Conservation (phyloP, 2,113 vertebrate genomes). For the Propithecus coquereli region DNA sequence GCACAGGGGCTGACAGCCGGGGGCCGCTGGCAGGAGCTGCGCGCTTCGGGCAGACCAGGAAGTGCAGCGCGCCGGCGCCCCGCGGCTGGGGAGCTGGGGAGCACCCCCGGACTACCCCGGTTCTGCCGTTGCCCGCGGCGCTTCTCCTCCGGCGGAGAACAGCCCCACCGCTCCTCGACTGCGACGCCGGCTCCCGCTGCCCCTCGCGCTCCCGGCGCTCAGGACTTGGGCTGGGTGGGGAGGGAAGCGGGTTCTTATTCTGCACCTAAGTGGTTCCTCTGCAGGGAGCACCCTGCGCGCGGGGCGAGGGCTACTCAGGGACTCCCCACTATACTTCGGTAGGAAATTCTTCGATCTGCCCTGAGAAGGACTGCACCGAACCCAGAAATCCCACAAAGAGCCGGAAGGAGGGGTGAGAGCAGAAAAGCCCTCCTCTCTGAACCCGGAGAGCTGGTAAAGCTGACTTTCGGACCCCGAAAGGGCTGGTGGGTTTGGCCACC, state of each 20-base stretch:
- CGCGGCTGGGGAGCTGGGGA: too few species aligned
- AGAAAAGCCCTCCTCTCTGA: background rate
- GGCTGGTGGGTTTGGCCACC: background rate
- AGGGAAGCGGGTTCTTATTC: background rate
- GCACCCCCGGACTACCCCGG: background rate
- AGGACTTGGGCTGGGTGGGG: background rate
- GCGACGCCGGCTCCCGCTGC: fast-evolving
- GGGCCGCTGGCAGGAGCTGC: background rate
- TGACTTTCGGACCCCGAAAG: background rate
- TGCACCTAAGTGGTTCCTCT: background rate
- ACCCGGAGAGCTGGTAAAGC: background rate
- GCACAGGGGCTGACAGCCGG: background rate
- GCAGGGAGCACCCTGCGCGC: background rate
- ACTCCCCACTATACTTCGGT: background rate
- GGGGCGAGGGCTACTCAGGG: background rate
- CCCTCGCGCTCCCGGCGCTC: background rate
- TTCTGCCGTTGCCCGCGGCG: background rate
- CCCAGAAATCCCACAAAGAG: constrained; percentile 27
- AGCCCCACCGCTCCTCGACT: background rate
- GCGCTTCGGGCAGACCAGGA: constrained; percentile 7
- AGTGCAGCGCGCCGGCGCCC: background rate
- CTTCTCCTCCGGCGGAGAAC: background rate
- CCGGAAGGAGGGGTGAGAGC: background rate
- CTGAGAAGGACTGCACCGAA: background rate
- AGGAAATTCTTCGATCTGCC: background rate